Conservation (phyloP, 2,113 vertebrate species). For the Naja naja region DNA sequence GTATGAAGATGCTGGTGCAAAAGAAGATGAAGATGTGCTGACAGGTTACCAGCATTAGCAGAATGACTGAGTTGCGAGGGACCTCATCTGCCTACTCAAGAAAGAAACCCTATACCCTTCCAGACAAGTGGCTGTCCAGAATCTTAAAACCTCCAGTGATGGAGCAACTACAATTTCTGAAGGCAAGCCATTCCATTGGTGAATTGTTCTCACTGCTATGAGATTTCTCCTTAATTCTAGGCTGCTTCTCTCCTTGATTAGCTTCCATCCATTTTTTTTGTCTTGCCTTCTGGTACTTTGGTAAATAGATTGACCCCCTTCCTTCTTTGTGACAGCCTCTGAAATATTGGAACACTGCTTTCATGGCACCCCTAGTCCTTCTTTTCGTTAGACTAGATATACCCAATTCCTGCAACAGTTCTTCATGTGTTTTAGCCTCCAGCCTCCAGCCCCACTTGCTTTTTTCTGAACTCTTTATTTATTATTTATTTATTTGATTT, state of each 20-base stretch:
- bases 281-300: not conserved
- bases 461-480: not conserved
- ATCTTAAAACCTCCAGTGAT: not conserved
- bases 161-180: not conserved
- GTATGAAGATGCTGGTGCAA: slow-evolving; percentile 27
- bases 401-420: not conserved
- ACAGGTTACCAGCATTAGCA: not conserved
- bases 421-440: not conserved
- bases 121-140: not conserved
- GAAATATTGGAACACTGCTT: not conserved
- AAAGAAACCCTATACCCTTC: not conserved
- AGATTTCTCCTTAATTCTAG: not conserved
- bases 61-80: too few relatives aligned
- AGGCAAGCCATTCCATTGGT: not conserved
- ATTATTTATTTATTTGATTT: too few relatives aligned
- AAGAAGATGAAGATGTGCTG: slow-evolving; percentile 4
- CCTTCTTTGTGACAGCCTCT: not conserved
- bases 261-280: not conserved
- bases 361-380: not conserved
- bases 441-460: not conserved
- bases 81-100: not conserved
- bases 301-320: not conserved
- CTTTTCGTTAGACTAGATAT: not conserved
- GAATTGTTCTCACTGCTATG: not conserved
- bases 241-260: not conserved